phyloP scores from a whole-genome alignment of 2,113 vertebrate species.

The Ictalurus punctatus region DNA sequence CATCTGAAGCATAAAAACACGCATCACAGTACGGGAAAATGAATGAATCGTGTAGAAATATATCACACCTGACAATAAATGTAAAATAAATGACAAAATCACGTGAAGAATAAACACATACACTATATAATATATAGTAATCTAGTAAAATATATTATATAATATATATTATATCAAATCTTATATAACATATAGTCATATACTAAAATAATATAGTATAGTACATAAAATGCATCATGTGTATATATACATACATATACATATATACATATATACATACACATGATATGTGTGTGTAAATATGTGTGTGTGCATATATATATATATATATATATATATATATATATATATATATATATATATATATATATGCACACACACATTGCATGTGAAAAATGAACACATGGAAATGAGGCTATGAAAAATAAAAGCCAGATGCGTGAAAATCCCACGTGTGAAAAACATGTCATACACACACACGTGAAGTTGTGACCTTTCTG shows the following conservation, averaged over 20 bases:
- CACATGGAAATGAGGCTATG: not conserved
- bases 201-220: no score
- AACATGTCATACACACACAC: not conserved
- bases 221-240: no score
- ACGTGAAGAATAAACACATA: not conserved
- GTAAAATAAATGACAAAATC: not conserved
- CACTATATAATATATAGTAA: not conserved
- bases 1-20: not conserved
- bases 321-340: fast-evolving
- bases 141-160: no score
- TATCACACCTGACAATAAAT: not conserved
- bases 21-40: not conserved
- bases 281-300: no score
- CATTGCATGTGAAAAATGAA: not conserved
- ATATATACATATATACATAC: no score
- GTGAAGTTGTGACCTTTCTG: not conserved
- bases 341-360: fast-evolving
- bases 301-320: no score
- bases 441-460: not conserved
- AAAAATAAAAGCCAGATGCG: not conserved
- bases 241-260: fast-evolving
- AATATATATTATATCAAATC: no score
- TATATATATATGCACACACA: fast-evolving
- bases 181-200: no score
- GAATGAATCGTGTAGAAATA: not conserved